phyloP scores from a whole-genome alignment of 2,113 vertebrate species.

The Genyomyrus donnyi region DNA sequence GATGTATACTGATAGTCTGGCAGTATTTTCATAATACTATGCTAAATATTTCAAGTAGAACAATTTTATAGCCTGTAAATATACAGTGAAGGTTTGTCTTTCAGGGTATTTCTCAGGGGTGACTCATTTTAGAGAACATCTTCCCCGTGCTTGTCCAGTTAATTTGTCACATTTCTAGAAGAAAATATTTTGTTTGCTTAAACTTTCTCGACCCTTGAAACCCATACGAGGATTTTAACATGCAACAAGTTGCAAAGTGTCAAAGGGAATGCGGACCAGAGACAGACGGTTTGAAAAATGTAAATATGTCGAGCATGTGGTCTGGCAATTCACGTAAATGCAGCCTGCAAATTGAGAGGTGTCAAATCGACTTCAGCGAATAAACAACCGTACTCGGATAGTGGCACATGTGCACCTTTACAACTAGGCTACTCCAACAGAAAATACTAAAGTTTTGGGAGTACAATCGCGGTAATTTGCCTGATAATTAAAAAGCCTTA shows the following conservation, averaged over 20 bases:
- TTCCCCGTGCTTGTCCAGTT: not conserved
- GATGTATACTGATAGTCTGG: not conserved
- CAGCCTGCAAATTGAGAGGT: conserved; percentile 27
- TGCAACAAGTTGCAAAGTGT: conserved; percentile 14
- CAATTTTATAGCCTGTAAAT: not conserved
- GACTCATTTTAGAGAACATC: not conserved
- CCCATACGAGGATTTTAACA: not conserved
- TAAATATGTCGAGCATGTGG: conserved; percentile 13
- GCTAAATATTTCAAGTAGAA: not conserved
- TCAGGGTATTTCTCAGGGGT: not conserved
- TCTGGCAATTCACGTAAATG: not conserved
- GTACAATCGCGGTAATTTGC: not conserved
- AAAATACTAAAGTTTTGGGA: not conserved
- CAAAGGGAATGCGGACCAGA: not conserved
- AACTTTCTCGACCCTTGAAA: conserved; percentile 2
- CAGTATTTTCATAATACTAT: not conserved
- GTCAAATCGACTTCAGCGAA: not conserved
- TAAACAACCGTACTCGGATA: not conserved
- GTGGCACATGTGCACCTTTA: not conserved
- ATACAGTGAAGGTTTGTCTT: not conserved
- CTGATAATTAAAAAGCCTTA: not conserved
- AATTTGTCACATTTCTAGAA: conserved; percentile 6
- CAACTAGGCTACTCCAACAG: not conserved
- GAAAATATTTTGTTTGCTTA: not conserved
- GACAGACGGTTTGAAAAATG: conserved; percentile 8